Percentiles rank a stretch among this genome's conserved stretches.
These are phyloP conservation scores for Eulacestoma nigropectus DNA, from an alignment of 2,113 vertebrate species.

Conservation along the genomic window DNA sequence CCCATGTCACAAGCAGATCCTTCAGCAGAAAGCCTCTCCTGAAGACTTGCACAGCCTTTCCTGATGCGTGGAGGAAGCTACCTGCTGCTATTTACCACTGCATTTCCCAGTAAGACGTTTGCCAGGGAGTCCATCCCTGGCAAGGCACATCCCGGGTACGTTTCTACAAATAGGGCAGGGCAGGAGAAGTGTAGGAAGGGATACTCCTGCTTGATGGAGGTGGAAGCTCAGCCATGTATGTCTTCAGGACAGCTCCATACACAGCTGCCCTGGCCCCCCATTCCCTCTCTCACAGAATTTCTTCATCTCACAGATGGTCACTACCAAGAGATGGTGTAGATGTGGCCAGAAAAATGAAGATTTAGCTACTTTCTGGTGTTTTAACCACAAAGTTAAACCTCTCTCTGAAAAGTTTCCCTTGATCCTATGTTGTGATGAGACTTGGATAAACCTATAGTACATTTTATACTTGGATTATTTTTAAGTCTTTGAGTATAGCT, in stretches of 20 bases:
- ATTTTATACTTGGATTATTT: not conserved
- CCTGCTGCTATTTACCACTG: not conserved
- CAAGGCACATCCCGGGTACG: not conserved
- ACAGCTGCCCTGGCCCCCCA: accelerated
- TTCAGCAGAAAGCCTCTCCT: not conserved
- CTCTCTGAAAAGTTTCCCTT: not conserved
- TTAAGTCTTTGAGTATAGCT: not conserved
- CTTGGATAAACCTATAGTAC: not conserved
- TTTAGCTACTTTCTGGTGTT: not conserved
- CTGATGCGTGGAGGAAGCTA: not conserved
- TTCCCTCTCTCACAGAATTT: not conserved
- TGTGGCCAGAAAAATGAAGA: not conserved
- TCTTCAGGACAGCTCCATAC: not conserved
- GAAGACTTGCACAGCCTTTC: not conserved
- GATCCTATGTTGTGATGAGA: not conserved
- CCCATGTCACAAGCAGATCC: not conserved
- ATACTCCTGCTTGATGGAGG: not conserved
- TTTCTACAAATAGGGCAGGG: not conserved
- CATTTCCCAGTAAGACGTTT: not conserved
- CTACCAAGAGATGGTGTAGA: not conserved
- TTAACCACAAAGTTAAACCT: not conserved
- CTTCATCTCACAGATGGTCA: not conserved
- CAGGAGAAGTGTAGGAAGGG: not conserved
- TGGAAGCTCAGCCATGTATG: not conserved
- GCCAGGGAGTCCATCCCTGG: not conserved